Evolutionary conservation across 2,797 vertebrate genomes (phyloP).

Genomic region (Enteromius mattozi): DNA sequence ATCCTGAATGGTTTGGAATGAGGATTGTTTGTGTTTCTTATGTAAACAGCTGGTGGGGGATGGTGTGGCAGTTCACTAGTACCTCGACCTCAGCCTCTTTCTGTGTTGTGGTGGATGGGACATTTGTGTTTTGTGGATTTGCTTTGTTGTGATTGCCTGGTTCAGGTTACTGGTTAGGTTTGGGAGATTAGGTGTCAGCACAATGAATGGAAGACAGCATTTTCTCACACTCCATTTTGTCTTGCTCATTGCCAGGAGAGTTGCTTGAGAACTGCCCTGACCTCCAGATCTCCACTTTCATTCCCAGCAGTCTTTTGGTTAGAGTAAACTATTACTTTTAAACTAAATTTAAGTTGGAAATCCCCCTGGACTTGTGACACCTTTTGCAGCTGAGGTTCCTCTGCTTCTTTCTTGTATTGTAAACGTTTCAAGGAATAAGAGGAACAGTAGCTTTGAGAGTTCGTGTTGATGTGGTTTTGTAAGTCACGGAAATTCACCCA

Average conservation of each 20-base stretch:
- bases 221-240: conserved; percentile 78
- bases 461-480: conserved; percentile 30
- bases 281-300: neutral
- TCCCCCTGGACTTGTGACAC: conserved; percentile 64
- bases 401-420: conserved; percentile 71
- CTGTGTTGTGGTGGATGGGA: conserved; percentile 57
- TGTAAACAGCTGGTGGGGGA: conserved; percentile 63
- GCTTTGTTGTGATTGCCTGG: conserved; percentile 77
- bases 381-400: conserved; percentile 58
- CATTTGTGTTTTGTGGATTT: conserved; percentile 68
- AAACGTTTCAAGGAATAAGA: conserved; percentile 54
- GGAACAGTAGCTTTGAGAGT: conserved; percentile 57
- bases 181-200: conserved; percentile 73
- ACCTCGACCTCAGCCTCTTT: conserved; percentile 43
- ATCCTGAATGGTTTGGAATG: conserved; percentile 27
- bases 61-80: conserved; percentile 36
- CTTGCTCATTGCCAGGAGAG: conserved; percentile 56
- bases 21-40: conserved; percentile 65
- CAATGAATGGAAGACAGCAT: conserved; percentile 72
- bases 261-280: conserved; percentile 58
- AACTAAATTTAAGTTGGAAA: conserved; percentile 65
- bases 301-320: conserved; percentile 17
- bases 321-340: neutral
- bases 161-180: conserved; percentile 74
- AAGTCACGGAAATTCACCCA: neutral